These are phyloP conservation scores for Tolypeutes matacus DNA, from an alignment of 2,797 vertebrate species.

Conservation along the genomic window DNA sequence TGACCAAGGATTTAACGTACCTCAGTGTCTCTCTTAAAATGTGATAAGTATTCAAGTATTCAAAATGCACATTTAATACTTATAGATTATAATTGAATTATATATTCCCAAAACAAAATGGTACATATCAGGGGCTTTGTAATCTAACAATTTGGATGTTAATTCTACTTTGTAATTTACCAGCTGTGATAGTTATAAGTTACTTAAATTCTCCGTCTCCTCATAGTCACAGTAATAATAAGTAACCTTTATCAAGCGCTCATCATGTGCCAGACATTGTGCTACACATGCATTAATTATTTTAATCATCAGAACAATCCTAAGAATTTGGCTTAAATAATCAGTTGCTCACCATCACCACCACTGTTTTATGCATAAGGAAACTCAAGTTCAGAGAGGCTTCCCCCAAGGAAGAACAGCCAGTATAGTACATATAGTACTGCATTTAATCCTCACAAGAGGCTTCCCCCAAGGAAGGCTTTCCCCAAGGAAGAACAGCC, in stretches of 20 bases:
- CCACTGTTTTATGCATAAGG: not conserved
- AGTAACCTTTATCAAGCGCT: not conserved
- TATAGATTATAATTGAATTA: not conserved
- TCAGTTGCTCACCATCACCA: rapidly evolving
- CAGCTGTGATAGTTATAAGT: not conserved
- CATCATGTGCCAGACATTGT: not conserved
- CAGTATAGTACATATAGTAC: rapidly evolving
- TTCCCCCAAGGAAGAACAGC: not conserved
- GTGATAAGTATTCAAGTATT: not conserved
- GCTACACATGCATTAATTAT: no score
- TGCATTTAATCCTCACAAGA: not conserved
- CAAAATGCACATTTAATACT: not conserved
- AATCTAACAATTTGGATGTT: not conserved
- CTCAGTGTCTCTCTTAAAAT: not conserved
- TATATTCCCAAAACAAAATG: not conserved
- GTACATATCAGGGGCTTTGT: not conserved
- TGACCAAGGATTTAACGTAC: not conserved
- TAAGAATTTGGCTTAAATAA: not conserved
- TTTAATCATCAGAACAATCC: not conserved
- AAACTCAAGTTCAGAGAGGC: not conserved
- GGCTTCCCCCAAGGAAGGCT: no score
- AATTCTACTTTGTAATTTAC: not conserved
- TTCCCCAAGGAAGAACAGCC: not conserved
- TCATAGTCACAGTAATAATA: not conserved
- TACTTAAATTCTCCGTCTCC: not conserved